Evolutionary conservation across 2,888 invertebrate genomes (phyloP), one percentile per base, ranked within the genome.

Genomic region (Brachylomia viminalis): DNA sequence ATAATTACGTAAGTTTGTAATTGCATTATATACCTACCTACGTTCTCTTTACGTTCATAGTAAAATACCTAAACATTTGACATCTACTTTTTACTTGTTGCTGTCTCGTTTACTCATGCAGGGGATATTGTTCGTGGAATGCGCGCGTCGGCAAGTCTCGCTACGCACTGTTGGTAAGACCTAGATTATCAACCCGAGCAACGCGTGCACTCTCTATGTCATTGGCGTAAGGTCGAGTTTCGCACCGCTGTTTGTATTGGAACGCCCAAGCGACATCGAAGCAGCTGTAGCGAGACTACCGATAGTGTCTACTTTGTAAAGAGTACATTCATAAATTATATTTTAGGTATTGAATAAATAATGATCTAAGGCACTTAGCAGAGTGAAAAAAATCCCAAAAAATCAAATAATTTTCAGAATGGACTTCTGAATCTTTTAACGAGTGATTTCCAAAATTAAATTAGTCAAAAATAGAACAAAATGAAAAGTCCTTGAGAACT

Each of bases 61-160:
- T 94, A 94, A 95, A 95, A 95, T 96, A 96, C 95, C 96, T 95
- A 96, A 95, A 95, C 94, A 95, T 95, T 96, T 95, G 95, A 95
- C 94, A 95, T 95, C 92, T 94, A 95, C 95, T 96, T 96, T 95
- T 95, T 95, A 94, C 92, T 90, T 94, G 89, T 88, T 89, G 91
- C 93, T 89, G 82, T 96, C 96, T 93, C 95, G 92, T 92, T 96
- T 91, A 88, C 94, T 94, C 95, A 86, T 92, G 91, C 90, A 90
- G 93, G 93, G 93, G 92, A 95, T 95, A 95, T 93, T 94, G 94
- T 95, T 94, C 94, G 91, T 91, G 95, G 96, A 96, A 95, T 96
- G 96, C 96, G 96, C 96, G 96, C 96, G 95, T 95, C 96, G 96
- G 91, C 93, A 93, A 95, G 96, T 95, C 96, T 96, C 95, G 94